Evolutionary conservation across 2,797 vertebrate genomes (phyloP), one percentile per base, ranked within the genome.

Genomic region (Numenius phaeopus): DNA sequence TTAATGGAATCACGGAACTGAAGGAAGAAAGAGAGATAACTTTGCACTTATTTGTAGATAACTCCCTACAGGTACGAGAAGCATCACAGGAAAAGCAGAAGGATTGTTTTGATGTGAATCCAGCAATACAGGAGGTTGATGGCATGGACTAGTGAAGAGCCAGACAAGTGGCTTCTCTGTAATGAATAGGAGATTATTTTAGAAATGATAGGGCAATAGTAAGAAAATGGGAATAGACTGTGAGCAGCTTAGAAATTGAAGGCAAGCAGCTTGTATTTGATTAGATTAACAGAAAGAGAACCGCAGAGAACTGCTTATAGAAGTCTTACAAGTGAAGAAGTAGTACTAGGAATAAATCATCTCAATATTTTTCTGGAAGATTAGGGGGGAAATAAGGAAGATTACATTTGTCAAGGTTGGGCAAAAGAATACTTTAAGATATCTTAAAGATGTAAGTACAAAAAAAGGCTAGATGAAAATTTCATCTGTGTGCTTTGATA

Each of bases 281-380:
- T 82, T 70, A 95, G 65, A 84, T 84, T 89, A 94, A 84, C 70
- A 42, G 29, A 46, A 89, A 79, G 40, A 55, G 61, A 66, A 78
- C 22, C 32, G 39, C 3, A 2, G n/a, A 87, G 15, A 78, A 81
- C 79, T 66, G 46, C 78, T 84, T 77, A 69, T 7, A 72, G 55
- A 81, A 65, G 64, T 61, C 20, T 69, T 50, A 73, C 13, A 80
- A 86, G 59, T 34, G 39, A 94, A 76, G 54, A 22, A 83, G 44
- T n/a, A 69, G 69, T 44, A 72, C 11, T 29, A 69, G 50, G 89
- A 91, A 67, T 40, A 80, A 89, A 83, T 83, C n/a, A 62, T 65
- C 54, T 75, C 10, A 23, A 42, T 84, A 27, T 61, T 87, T 81
- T 87, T 47, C 40, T 66, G 49, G 57, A 70, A 76, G 50, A 65